These are phyloP conservation scores for Stenurella melanura DNA, from an alignment of 2,888 invertebrate species.

Conservation along the genomic window DNA sequence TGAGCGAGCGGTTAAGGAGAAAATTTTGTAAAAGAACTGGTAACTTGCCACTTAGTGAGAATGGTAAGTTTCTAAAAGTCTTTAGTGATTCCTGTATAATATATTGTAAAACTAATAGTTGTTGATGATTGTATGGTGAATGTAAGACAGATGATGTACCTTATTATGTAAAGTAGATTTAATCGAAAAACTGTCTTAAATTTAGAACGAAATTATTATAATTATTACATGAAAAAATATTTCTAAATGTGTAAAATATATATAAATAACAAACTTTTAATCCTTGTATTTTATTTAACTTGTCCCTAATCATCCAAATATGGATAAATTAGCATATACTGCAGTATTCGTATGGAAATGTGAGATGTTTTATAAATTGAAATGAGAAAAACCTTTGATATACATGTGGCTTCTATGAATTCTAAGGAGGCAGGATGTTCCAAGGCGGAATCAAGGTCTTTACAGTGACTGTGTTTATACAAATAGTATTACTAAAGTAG, in stretches of 20 bases:
- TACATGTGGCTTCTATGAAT: neutral
- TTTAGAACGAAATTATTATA: conserved; percentile 71
- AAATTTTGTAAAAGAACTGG: conserved; percentile 46
- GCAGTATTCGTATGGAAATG: neutral
- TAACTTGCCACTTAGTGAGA: conserved; percentile 44
- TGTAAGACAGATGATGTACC: conserved; percentile 71
- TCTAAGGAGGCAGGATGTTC: neutral
- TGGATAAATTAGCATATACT: neutral
- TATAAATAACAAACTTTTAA: conserved; percentile 67
- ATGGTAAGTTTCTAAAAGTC: conserved; percentile 54
- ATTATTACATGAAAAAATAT: conserved; percentile 72
- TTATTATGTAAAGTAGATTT: conserved; percentile 73
- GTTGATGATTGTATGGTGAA: conserved; percentile 68
- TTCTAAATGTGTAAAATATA: conserved; percentile 74
- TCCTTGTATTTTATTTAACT: conserved; percentile 40
- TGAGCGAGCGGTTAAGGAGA: conserved; percentile 42
- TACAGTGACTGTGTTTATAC: conserved; percentile 1
- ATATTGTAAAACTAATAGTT: conserved; percentile 65
- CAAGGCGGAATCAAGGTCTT: conserved; percentile 2
- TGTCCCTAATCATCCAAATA: neutral
- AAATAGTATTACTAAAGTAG: neutral
- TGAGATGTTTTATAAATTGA: neutral
- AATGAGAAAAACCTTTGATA: conserved; percentile 3
- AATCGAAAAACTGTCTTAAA: conserved; percentile 69
- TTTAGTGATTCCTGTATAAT: conserved; percentile 71